These are phyloP conservation scores for Semaprochilodus insignis DNA, from an alignment of 2,797 vertebrate species.

Conservation along the genomic window DNA sequence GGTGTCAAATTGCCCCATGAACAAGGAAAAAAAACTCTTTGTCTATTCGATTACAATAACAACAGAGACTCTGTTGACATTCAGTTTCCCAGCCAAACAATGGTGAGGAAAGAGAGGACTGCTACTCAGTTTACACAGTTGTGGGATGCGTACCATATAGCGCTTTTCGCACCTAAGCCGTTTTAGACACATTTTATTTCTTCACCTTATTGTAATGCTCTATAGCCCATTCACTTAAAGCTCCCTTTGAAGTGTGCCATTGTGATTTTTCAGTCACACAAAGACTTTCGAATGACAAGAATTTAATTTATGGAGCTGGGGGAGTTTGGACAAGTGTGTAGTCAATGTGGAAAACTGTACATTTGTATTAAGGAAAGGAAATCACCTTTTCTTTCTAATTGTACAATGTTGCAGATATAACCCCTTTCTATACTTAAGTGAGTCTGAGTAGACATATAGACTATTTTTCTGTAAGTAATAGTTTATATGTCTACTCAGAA, in stretches of 20 bases:
- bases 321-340: not conserved
- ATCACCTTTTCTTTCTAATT: not conserved
- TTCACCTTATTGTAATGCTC: not conserved
- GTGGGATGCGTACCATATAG: not conserved
- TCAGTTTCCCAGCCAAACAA: constrained; percentile 52
- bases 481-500: too few relatives aligned
- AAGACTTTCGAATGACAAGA: too few relatives aligned
- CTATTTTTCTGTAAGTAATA: too few relatives aligned
- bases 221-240: not conserved
- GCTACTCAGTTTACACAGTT: not conserved
- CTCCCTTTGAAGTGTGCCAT: not conserved
- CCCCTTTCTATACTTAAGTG: not conserved
- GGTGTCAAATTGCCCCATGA: constrained; percentile 59
- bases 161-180: constrained; percentile 28
- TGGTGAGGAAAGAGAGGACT: constrained; percentile 43
- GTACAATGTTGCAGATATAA: not conserved
- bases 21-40: constrained; percentile 53
- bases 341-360: not conserved
- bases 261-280: not conserved
- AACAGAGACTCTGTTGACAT: constrained; percentile 56
- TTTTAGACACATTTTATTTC: constrained; percentile 7
- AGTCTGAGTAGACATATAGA: too few relatives aligned
- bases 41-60: constrained; percentile 64
- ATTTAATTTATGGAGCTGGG: not conserved
- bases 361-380: not conserved